phyloP scores from a whole-genome alignment of 1,140 invertebrate genomes.

The Cydia amplana region DNA sequence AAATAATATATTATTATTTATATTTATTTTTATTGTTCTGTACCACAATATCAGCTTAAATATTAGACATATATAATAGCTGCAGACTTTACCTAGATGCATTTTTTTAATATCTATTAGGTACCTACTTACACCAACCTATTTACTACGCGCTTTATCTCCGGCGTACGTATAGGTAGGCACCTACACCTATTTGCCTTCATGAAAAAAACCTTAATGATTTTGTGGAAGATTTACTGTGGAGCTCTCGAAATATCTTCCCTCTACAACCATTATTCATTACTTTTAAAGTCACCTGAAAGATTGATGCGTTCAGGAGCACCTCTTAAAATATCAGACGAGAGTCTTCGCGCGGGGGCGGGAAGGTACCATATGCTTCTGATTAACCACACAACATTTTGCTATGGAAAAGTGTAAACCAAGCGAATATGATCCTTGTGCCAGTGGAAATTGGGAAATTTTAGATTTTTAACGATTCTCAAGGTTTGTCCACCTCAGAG shows the following conservation, averaged over 20 bases:
- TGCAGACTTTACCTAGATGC: no score
- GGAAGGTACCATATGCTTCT: slow-evolving; percentile 66
- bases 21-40: no score
- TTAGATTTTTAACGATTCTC: slow-evolving; percentile 34
- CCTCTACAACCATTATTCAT: slow-evolving; percentile 41
- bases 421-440: slow-evolving; percentile 52
- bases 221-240: slow-evolving; percentile 10
- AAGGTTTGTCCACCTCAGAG: slow-evolving; percentile 57
- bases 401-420: slow-evolving; percentile 15
- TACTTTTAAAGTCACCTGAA: slow-evolving; percentile 61
- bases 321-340: slow-evolving; percentile 63
- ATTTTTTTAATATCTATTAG: no score
- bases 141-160: no score
- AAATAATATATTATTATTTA: no score
- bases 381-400: slow-evolving; percentile 44
- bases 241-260: slow-evolving; percentile 32
- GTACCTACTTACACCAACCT: no score
- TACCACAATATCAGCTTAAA: no score
- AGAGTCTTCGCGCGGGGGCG: slow-evolving; percentile 41
- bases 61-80: no score
- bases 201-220: slow-evolving; percentile 32
- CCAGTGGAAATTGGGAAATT: slow-evolving; percentile 40
- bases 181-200: not conserved
- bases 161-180: no score
- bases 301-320: slow-evolving; percentile 67